A percentile compares a stretch with the other conserved stretches of the same genome.
phyloP scores from a whole-genome alignment of 2,888 invertebrate species.

The Cartodere bifasciata region DNA sequence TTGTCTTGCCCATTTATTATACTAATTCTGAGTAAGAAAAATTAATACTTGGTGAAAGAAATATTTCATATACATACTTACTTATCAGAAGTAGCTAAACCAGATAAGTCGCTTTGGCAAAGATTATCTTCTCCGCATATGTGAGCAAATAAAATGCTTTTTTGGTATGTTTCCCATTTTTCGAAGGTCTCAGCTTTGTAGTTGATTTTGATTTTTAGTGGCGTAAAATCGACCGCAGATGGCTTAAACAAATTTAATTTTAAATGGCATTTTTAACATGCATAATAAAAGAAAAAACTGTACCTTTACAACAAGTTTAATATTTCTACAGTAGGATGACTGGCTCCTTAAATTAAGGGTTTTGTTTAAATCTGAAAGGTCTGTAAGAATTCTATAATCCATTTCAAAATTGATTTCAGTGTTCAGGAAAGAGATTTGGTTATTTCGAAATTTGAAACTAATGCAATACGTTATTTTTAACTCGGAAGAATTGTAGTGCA shows the following conservation, averaged over 20 bases:
- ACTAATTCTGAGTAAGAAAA: slow-evolving; percentile 15
- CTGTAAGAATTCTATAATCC: too few relatives aligned
- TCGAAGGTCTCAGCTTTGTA: too few relatives aligned
- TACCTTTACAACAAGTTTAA: too few relatives aligned
- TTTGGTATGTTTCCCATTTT: too few relatives aligned
- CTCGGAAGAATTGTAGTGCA: slow-evolving; percentile 7
- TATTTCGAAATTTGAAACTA: slow-evolving; percentile 1
- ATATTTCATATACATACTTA: slow-evolving; percentile 14
- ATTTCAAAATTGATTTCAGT: slow-evolving; percentile 12
- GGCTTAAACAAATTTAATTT: too few relatives aligned
- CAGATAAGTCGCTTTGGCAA: slow-evolving; percentile 38
- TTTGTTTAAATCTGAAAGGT: too few relatives aligned
- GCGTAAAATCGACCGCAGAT: too few relatives aligned
- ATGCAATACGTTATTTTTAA: slow-evolving; percentile 9
- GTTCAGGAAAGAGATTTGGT: neutral
- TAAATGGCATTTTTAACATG: too few relatives aligned
- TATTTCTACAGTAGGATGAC: too few relatives aligned
- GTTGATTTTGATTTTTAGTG: too few relatives aligned
- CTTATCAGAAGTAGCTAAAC: slow-evolving; percentile 31
- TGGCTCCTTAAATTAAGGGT: too few relatives aligned
- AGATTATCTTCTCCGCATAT: slow-evolving; percentile 43
- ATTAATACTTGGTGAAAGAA: slow-evolving; percentile 1
- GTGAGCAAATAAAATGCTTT: slow-evolving; percentile 28
- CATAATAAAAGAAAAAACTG: too few relatives aligned
- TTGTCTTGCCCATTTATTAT: slow-evolving; percentile 25